Evolutionary conservation across 1,140 invertebrate genomes (phyloP).

Genomic region (Drosophila mauritiana): DNA sequence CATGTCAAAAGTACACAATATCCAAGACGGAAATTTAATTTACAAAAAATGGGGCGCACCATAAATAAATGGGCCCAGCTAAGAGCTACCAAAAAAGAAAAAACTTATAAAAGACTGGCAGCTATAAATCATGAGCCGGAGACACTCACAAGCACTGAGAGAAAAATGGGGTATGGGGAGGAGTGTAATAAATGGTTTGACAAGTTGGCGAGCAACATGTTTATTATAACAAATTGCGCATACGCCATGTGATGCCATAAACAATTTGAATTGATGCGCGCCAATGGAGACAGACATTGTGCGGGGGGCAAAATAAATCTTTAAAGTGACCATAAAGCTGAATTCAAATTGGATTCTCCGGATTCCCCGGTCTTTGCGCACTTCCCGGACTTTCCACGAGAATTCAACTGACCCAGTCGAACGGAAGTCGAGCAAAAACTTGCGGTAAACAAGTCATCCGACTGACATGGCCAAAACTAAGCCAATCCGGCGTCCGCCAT

Average conservation of each 20-base stretch:
- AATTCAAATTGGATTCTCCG: constrained; percentile 14
- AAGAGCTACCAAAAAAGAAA: background rate
- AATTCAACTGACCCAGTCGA: background rate
- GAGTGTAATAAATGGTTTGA: constrained; percentile 78
- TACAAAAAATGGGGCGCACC: constrained; percentile 21
- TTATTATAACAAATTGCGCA: constrained; percentile 81
- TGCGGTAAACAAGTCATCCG: constrained; percentile 57
- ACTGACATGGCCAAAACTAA: constrained; percentile 63
- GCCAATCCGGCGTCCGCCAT: constrained; percentile 32
- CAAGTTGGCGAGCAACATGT: constrained; percentile 80
- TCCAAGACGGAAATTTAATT: constrained; percentile 55
- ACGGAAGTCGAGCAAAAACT: constrained; percentile 56
- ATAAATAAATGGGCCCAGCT: constrained; percentile 1
- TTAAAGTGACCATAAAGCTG: constrained; percentile 61
- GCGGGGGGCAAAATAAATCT: constrained; percentile 49
- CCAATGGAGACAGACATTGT: constrained; percentile 5
- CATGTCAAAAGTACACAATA: constrained; percentile 40
- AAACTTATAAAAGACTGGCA: constrained; percentile 61
- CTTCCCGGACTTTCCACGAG: too few species aligned
- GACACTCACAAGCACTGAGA: constrained; percentile 15
- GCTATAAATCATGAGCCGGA: constrained; percentile 65
- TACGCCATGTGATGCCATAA: constrained; percentile 75
- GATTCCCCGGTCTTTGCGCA: background rate
- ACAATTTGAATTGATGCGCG: constrained; percentile 69
- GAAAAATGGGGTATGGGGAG: constrained; percentile 13